Conservation (phyloP, 2,113 vertebrate species). For the Todiramphus saurophagus region DNA sequence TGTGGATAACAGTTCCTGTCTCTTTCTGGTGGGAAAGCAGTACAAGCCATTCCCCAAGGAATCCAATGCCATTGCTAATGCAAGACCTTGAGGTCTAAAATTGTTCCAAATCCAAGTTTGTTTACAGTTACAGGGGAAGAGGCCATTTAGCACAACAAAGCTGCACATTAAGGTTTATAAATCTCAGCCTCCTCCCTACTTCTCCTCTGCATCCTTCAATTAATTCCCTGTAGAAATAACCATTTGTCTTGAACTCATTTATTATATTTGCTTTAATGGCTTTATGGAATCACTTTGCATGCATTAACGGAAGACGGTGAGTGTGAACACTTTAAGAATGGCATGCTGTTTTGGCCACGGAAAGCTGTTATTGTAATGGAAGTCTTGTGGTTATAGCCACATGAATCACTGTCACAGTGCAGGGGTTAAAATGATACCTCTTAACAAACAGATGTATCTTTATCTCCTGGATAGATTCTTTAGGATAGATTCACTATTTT, state of each 20-base stretch:
- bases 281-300: constrained; percentile 17
- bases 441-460: not conserved
- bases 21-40: not conserved
- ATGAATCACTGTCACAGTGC: not conserved
- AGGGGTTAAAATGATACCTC: not conserved
- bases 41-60: accelerated
- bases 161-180: not conserved
- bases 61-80: not conserved
- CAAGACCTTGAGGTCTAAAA: not conserved
- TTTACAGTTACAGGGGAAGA: constrained; percentile 2
- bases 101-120: not conserved
- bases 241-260: constrained; percentile 1
- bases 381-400: not conserved
- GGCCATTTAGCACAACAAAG: not conserved
- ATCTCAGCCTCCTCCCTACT: not conserved
- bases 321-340: not conserved
- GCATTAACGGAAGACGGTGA: not conserved
- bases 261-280: constrained; percentile 19
- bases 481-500: not conserved
- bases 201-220: not conserved
- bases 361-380: constrained; percentile 32
- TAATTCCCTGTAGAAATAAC: not conserved
- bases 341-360: not conserved
- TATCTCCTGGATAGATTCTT: not conserved
- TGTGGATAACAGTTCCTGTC: not conserved